Evolutionary conservation across 2,888 invertebrate species (phyloP), one percentile per base, ranked within the genome.

Genomic region (Clostera curtula): DNA sequence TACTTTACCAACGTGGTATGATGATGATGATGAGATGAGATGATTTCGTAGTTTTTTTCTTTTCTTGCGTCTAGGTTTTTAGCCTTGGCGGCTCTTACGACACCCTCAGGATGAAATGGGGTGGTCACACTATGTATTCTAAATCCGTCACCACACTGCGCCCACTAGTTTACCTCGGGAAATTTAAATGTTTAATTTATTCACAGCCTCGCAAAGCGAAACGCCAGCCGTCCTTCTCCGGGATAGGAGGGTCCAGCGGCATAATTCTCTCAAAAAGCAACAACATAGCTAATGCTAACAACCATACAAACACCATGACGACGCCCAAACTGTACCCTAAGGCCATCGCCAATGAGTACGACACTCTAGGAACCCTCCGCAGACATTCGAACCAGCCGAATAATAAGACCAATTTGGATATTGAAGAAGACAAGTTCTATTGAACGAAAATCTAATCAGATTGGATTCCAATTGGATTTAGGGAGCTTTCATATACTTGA

Each of bases 381-480:
- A 77, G 93, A 24, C 92, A 93, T 63, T 92, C 93, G 85, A 92
- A 72, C 85, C 89, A 90, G 20, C 79, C 83, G 12, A 91, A 91
- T 56, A 89, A 87, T 15, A 86, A 86, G 24, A 88, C 77, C 35
- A 86, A 88, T 36, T 72, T 87, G 10, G 89, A 89, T 43, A 59
- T 86, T 4, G 89, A 89, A 49, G 89, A 89, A 32, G 89, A 90
- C 39, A 89, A 89, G 51, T 89, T 89, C 54, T 89, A 89, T 55
- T 88, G 72, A 85, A 40, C 3, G 19, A 6, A 5, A n/a, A 10
- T n/a, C n/a, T n/a, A n/a, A n/a, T n/a, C n/a, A n/a, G n/a, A n/a
- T n/a, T n/a, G n/a, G n/a, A n/a, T n/a, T n/a, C n/a, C n/a, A n/a
- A n/a, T n/a, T n/a, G n/a, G n/a, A n/a, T n/a, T n/a, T n/a, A n/a